Base-by-base conservation (phyloP, 2,113 vertebrate species). In the Urocynchramus pylzowi region DNA sequence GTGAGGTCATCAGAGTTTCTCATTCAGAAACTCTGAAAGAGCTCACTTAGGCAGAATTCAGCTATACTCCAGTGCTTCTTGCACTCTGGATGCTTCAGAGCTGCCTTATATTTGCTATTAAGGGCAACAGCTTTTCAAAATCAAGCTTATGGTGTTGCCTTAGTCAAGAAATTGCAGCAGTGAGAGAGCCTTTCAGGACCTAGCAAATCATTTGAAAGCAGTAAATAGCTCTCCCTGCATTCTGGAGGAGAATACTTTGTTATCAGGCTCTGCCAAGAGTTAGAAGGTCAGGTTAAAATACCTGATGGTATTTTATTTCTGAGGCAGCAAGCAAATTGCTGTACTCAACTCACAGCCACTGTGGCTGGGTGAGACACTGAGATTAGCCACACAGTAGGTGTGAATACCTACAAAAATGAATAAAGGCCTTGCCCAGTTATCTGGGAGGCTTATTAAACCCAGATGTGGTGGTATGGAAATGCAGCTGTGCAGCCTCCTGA, bases 101-200 rank as follows among this genome's bases (percentile, higher is more conserved):
- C 39, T 81, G 64, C 86, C 65, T 93, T 89, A 1, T 44, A 71
- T 89, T 87, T 87, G 80, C 80, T 95, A 70, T 88, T 94, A 81
- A 90, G 60, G 73, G 89, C 76, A 91, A n/a, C 52, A 71, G 89
- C 86, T 89, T 91, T 95, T 93, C 86, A 93, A 87, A 96, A 90
- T 84, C 33, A 63, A 74, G 73, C 83, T 74, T 65, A n/a, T 41
- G 35, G 30, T 84, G 24, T 78, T 90, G 60, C 83, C 52, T 86
- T 84, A 88, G 74, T 88, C 59, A 81, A 71, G 68, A 93, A 96
- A 89, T 78, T 89, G 76, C 76, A 89, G 84, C 35, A 81, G 68
- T 1, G 2, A 95, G 54, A 22, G 71, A 69, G 71, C 52, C 52
- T 95, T 95, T 93, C 73, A 90, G 71, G 60, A 69, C 69, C 73